Evolutionary conservation across 2,113 vertebrate species (phyloP).

Genomic region (Pomatorhinus ruficollis): DNA sequence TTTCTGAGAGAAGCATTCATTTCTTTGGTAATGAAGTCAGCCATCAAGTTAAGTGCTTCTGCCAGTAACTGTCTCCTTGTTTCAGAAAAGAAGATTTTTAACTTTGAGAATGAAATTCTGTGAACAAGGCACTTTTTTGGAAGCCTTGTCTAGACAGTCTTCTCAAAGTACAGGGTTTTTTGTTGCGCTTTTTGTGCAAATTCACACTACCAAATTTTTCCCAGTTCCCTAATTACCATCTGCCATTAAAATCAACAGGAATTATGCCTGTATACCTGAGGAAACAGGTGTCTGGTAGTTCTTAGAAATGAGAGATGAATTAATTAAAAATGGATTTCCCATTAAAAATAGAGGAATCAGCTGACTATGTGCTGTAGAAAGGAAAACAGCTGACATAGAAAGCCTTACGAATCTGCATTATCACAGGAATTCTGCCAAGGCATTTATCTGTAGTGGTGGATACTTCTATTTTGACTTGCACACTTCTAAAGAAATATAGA

Average conservation of each 20-base stretch:
- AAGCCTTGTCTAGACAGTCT: not conserved
- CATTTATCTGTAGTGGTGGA: constrained; percentile 8
- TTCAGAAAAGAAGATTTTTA: constrained; percentile 5
- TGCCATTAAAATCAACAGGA: not conserved
- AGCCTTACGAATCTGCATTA: constrained; percentile 6
- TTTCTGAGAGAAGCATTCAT: not conserved
- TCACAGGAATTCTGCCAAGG: constrained; percentile 12
- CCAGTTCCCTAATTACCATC: not conserved
- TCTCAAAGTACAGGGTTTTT: not conserved
- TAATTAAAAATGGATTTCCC: constrained; percentile 23
- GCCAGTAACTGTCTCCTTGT: not conserved
- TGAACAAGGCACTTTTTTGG: not conserved
- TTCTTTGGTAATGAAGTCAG: not conserved
- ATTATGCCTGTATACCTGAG: not conserved
- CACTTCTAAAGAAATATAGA: constrained; percentile 15
- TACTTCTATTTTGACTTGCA: constrained; percentile 27
- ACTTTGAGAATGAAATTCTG: not conserved
- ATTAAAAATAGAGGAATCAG: constrained; percentile 2
- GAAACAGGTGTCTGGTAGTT: not conserved
- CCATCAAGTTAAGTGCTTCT: not conserved
- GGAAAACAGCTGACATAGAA: constrained; percentile 36
- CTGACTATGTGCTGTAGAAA: not conserved
- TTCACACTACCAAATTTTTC: not conserved
- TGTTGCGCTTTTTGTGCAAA: not conserved
- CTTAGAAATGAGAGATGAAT: not conserved